These are phyloP conservation scores for Phallusia fumigata DNA, from an alignment of 23 tunicate species.

Conservation along the genomic window DNA sequence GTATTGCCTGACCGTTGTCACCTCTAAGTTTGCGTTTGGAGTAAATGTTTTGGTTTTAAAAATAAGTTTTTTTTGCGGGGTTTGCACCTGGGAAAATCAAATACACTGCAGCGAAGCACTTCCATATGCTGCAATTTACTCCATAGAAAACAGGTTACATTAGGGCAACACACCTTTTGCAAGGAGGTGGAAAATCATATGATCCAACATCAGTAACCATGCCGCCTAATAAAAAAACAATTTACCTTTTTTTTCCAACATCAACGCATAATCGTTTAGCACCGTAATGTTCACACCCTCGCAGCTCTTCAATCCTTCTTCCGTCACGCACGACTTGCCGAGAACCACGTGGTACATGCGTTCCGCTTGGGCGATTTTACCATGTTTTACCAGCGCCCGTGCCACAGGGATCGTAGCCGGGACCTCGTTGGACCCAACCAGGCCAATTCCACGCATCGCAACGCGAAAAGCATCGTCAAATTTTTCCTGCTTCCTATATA, in stretches of 20 bases:
- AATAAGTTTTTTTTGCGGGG: no score
- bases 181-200: no score
- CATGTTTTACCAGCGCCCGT: background rate
- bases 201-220: no score
- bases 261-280: background rate
- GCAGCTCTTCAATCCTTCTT: background rate
- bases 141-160: no score
- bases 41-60: no score
- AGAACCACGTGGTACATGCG: background rate
- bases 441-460: background rate
- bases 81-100: no score
- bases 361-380: background rate
- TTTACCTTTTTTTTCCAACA: background rate
- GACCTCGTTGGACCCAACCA: background rate
- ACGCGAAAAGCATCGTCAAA: background rate
- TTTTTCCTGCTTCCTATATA: background rate
- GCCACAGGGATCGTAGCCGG: background rate
- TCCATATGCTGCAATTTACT: no score
- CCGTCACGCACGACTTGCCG: constrained; percentile 3
- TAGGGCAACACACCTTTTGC: no score
- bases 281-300: background rate
- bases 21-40: no score
- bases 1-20: no score
- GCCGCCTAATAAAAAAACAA: background rate
- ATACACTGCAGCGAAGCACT: no score